Conservation (phyloP, 1,140 invertebrate species). For the Zaprionus inermis region DNA sequence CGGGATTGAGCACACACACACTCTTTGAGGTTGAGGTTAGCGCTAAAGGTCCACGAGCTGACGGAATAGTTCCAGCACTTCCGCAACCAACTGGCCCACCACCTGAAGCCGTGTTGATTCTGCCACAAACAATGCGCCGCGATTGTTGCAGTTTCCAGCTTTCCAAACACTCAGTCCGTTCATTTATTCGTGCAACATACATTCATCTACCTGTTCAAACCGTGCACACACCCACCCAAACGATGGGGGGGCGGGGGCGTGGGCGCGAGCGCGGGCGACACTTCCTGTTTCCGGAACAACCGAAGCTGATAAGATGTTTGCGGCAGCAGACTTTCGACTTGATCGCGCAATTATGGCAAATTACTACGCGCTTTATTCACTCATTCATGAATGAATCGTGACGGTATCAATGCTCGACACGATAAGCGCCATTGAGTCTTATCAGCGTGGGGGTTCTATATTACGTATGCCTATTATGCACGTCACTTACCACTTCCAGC, state of each 20-base stretch:
- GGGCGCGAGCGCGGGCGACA: background rate
- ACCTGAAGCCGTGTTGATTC: constrained; percentile 31
- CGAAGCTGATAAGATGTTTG: constrained; percentile 44
- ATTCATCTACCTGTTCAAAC: constrained; percentile 52
- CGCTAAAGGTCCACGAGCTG: constrained; percentile 33
- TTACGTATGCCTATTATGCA: background rate
- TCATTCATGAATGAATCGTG: background rate
- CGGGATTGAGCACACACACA: constrained; percentile 41
- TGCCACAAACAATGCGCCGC: constrained; percentile 55
- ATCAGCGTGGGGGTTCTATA: background rate
- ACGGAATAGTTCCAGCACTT: constrained; percentile 67
- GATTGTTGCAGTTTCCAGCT: constrained; percentile 71
- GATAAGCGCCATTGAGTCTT: background rate
- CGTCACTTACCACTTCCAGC: background rate
- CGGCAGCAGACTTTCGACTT: background rate
- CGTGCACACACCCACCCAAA: background rate
- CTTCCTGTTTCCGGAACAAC: background rate
- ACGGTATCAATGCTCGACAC: background rate
- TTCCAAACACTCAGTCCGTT: constrained; percentile 58
- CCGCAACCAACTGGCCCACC: too few relatives aligned
- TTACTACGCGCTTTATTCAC: background rate
- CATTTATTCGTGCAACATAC: background rate
- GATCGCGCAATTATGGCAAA: background rate
- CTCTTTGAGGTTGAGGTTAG: constrained; percentile 25
- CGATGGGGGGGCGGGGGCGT: too few relatives aligned